Evolutionary conservation across 2,113 vertebrate genomes (phyloP).

Genomic region (Plecturocebus donacophilus): DNA sequence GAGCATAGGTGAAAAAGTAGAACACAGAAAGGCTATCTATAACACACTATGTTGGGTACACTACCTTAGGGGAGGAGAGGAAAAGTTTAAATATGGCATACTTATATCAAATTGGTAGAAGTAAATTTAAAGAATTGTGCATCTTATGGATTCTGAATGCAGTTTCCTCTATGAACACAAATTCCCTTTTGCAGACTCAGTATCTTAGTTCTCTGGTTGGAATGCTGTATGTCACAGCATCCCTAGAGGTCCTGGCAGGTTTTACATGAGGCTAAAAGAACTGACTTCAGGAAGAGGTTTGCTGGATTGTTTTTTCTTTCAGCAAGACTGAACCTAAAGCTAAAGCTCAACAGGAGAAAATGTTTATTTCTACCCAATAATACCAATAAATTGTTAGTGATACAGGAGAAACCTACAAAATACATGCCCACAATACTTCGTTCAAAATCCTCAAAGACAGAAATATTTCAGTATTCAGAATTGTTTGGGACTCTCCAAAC

Average conservation of each 20-base stretch:
- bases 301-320: neutral
- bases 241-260: neutral
- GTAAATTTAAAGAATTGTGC: neutral
- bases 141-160: neutral
- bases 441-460: neutral
- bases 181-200: neutral
- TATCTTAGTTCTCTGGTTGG: neutral
- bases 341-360: neutral
- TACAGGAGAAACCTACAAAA: neutral
- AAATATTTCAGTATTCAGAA: neutral
- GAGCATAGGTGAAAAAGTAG: neutral
- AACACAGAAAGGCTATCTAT: neutral
- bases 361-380: neutral
- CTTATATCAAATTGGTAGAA: neutral
- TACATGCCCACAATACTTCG: neutral
- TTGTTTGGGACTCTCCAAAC: neutral
- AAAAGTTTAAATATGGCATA: neutral
- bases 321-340: neutral
- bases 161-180: neutral
- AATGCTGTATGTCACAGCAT: neutral
- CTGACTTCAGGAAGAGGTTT: neutral
- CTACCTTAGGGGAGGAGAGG: neutral
- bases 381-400: neutral
- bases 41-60: neutral
- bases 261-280: neutral